Percentiles rank a stretch among this genome's conserved stretches.
These are phyloP conservation scores for Anolis carolinensis DNA, from an alignment of 2,113 vertebrate species.

Conservation along the genomic window DNA sequence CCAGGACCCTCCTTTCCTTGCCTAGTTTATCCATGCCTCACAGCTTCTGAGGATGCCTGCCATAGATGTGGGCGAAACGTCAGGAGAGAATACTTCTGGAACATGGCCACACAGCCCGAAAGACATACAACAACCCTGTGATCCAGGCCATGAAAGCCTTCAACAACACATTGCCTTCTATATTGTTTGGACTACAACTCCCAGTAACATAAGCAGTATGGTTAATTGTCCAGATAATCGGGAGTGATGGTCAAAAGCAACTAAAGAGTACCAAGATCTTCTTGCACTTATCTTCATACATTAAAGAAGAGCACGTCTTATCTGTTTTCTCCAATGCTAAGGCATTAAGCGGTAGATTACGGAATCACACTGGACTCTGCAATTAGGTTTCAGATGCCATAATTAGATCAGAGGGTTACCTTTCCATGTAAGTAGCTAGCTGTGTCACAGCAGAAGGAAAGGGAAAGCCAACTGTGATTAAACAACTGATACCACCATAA, in stretches of 20 bases:
- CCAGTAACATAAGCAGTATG: neutral
- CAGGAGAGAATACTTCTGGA: too few relatives aligned
- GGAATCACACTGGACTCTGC: constrained; percentile 58
- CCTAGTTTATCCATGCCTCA: too few relatives aligned
- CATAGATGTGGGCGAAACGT: too few relatives aligned
- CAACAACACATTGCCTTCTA: neutral
- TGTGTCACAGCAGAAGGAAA: neutral
- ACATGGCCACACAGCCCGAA: too few relatives aligned
- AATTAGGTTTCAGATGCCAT: constrained; percentile 62
- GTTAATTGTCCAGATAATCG: neutral
- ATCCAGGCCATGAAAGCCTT: too few relatives aligned
- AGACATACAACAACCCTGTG: too few relatives aligned
- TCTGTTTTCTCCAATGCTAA: constrained; percentile 42
- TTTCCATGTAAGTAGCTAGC: constrained; percentile 59
- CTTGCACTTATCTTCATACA: neutral
- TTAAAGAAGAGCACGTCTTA: constrained; percentile 11
- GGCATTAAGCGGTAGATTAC: constrained; percentile 55
- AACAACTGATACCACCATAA: constrained; percentile 46
- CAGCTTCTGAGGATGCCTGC: too few relatives aligned
- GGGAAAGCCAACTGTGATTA: constrained; percentile 51
- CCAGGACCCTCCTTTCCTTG: too few relatives aligned
- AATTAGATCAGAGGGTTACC: constrained; percentile 66
- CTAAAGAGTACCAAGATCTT: neutral
- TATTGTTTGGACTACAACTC: neutral
- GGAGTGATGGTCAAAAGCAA: neutral